These are phyloP conservation scores for Poecilia gillii DNA, from an alignment of 2,797 vertebrate species.

Conservation along the genomic window DNA sequence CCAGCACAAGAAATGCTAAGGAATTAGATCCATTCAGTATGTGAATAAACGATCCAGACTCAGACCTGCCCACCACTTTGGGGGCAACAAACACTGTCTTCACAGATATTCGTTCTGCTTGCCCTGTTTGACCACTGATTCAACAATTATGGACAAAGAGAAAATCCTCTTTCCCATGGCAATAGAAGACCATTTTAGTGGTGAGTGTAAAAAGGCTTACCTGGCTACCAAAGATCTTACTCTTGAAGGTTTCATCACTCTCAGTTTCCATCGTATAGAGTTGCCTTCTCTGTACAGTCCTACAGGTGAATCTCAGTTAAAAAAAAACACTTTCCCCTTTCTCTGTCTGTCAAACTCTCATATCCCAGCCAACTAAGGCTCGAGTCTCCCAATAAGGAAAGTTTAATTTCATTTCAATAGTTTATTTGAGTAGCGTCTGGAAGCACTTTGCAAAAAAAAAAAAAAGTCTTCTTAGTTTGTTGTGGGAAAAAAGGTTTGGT, in stretches of 20 bases:
- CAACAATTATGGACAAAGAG: neutral
- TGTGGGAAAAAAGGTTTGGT: too few relatives aligned
- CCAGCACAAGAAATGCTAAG: too few relatives aligned
- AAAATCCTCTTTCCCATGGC: neutral
- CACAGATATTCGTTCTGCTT: neutral
- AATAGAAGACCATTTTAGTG: neutral
- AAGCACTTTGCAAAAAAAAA: neutral
- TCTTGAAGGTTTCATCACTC: neutral
- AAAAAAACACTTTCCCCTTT: neutral
- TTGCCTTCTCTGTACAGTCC: neutral
- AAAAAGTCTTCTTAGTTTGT: neutral
- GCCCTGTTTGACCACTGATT: neutral
- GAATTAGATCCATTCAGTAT: too few relatives aligned
- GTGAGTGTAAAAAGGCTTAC: neutral
- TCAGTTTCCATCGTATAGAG: neutral
- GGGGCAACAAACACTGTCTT: neutral
- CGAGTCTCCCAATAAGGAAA: neutral
- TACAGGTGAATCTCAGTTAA: neutral
- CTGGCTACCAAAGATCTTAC: neutral
- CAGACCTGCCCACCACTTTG: too few relatives aligned
- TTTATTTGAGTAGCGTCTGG: neutral
- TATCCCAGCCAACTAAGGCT: neutral
- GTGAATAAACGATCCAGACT: too few relatives aligned
- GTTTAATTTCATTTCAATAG: neutral
- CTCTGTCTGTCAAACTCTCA: neutral